These are phyloP conservation scores for Microctonus brassicae DNA, from an alignment of 2,888 invertebrate species.

Conservation along the genomic window DNA sequence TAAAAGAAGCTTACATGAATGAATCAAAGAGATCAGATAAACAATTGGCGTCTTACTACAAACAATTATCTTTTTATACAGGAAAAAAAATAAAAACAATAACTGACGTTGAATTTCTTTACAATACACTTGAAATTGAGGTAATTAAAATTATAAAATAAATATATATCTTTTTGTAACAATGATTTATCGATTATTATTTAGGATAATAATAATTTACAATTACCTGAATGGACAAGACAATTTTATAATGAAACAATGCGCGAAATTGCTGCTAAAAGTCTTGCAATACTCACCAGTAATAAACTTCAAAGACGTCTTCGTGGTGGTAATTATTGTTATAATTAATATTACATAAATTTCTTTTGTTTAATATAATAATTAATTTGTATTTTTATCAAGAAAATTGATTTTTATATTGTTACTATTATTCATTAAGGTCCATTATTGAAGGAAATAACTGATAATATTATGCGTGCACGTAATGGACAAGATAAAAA, in stretches of 20 bases:
- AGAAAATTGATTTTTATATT: neutral
- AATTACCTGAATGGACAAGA: conserved; percentile 82
- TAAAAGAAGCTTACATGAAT: conserved; percentile 71
- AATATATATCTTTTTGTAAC: conserved; percentile 1
- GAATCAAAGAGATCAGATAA: conserved; percentile 71
- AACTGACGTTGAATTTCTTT: conserved; percentile 79
- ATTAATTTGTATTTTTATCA: neutral
- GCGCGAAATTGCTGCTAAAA: conserved; percentile 77
- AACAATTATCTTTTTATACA: conserved; percentile 74
- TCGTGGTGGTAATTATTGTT: conserved; percentile 75
- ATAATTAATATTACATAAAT: neutral
- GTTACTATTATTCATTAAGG: conserved; percentile 68
- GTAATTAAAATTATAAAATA: conserved; percentile 47
- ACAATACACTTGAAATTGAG: conserved; percentile 79
- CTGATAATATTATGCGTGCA: conserved; percentile 74
- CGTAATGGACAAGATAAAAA: conserved; percentile 68
- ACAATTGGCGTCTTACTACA: conserved; percentile 75
- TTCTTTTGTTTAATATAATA: no score
- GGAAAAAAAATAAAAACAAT: conserved; percentile 74
- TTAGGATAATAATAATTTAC: conserved; percentile 75
- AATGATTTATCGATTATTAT: conserved; percentile 24
- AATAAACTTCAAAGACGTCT: conserved; percentile 79
- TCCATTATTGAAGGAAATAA: conserved; percentile 79
- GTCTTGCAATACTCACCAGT: conserved; percentile 79
- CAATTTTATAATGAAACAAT: conserved; percentile 79